Base-by-base conservation (phyloP, 2,797 vertebrate species). In the Momotus momota region DNA sequence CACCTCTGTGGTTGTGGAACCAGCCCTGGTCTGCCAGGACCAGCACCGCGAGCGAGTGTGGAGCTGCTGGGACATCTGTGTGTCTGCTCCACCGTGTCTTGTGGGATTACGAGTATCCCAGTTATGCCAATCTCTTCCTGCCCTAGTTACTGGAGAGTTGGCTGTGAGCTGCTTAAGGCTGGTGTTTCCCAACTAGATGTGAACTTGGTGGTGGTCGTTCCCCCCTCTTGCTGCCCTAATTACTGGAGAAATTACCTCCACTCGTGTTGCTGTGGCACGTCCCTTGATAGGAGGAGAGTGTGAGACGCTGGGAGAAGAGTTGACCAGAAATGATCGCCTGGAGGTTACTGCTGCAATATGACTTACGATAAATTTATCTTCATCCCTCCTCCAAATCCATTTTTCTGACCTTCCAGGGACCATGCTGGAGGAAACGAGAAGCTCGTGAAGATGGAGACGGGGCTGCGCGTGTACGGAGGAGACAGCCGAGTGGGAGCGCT, bases 341-440 rank as follows among this genome's bases (percentile, higher is more conserved):
- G 48, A 61, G 5, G 26, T 29, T 62, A 21, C 72, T 15, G 1
- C 3, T 75, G 58, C 51, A 20, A 2, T n/a, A 6, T 2, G 27
- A 70, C 4, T 23, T 49, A 29, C 1, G 3, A 35, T 22, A 31
- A 35, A 29, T 38, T 46, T 16, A 2, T 65, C 31, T 29, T 66
- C 22, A 12, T 46, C 66, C 31, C 43, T 61, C 20, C 65, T 35
- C 52, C 46, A 77, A 81, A 70, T 49, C 12, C 17, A 1, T 25
- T 64, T 23, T 71, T 77, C 38, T 72, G n/a, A 7, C 43, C 40
- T 86, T 94, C 3, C 78, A 99, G 99, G 99, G 99, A 99, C 97
- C 99, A 99, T 3, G 99, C 99, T 8, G 98, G 99, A 9, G 99
- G 99, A 62, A 99, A 99, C 3, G 99, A 99, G 97, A 99, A 99